Evolutionary conservation across 2,797 vertebrate species (phyloP).

Genomic region (Mionectes olivaceus): DNA sequence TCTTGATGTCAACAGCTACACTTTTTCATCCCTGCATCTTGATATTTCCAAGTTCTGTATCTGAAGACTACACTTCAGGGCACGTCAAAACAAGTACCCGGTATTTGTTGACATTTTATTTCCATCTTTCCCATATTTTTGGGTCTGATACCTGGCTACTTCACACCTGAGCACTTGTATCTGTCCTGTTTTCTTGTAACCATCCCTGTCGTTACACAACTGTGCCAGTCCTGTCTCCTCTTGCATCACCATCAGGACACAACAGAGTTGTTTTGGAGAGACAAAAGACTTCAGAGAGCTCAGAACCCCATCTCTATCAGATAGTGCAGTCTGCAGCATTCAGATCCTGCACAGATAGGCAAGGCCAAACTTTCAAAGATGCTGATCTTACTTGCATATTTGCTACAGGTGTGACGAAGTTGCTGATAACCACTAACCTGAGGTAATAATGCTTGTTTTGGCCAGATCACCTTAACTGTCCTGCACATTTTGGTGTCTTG

Average conservation of each 20-base stretch:
- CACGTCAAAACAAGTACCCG: neutral
- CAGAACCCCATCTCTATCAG: neutral
- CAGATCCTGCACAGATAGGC: conserved; percentile 38
- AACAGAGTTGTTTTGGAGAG: neutral
- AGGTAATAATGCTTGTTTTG: neutral
- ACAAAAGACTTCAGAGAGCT: conserved; percentile 36
- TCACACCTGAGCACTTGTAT: neutral
- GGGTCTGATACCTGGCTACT: conserved; percentile 33
- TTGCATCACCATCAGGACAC: conserved; percentile 41
- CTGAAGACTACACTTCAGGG: neutral
- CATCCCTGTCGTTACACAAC: conserved; percentile 20
- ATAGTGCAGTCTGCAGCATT: neutral
- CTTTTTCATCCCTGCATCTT: neutral
- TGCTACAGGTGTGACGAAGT: conserved; percentile 16
- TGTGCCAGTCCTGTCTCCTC: neutral
- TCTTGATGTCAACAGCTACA: neutral
- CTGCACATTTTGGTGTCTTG: neutral
- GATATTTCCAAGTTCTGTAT: neutral
- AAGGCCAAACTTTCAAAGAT: neutral
- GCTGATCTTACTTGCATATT: conserved; percentile 10
- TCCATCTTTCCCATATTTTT: conserved; percentile 33
- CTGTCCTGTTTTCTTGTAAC: conserved; percentile 23
- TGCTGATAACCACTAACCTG: neutral
- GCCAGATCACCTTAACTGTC: neutral
- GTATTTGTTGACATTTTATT: conserved; percentile 16